Evolutionary conservation across 2,113 vertebrate genomes (phyloP).

Genomic region (Quiscalus mexicanus): DNA sequence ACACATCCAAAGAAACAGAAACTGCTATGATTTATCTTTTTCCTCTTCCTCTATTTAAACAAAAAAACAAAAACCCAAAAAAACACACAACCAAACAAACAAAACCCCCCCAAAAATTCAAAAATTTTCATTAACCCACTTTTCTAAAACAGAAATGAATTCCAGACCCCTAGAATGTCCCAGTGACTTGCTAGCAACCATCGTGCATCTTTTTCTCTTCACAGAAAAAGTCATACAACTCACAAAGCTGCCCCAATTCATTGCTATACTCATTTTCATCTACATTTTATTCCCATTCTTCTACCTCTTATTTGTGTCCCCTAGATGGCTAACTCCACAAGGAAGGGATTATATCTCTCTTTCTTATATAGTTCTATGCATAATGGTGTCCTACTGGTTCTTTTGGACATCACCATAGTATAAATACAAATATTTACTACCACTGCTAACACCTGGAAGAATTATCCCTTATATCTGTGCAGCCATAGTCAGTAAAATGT

Average conservation of each 20-base stretch:
- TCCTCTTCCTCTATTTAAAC: neutral
- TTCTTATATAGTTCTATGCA: neutral
- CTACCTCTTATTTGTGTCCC: conserved; percentile 6
- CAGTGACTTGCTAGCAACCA: neutral
- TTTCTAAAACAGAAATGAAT: neutral
- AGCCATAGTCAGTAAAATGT: neutral
- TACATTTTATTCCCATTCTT: conserved; percentile 31
- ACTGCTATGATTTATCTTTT: neutral
- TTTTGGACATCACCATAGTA: conserved; percentile 9
- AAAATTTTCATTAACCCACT: neutral
- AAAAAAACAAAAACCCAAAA: neutral
- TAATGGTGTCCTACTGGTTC: conserved; percentile 1
- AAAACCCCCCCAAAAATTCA: neutral
- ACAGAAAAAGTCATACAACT: neutral
- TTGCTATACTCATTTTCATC: neutral
- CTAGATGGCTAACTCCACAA: conserved; percentile 35
- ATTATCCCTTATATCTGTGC: neutral
- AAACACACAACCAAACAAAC: neutral
- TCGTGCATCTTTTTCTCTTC: neutral
- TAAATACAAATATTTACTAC: conserved; percentile 53
- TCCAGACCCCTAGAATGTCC: neutral
- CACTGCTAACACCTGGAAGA: neutral
- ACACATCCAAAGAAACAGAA: neutral
- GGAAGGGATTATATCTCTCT: conserved; percentile 40
- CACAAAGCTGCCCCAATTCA: neutral